Evolutionary conservation across 2,113 vertebrate genomes (phyloP).

Genomic region (Ceyx cyanopectus): DNA sequence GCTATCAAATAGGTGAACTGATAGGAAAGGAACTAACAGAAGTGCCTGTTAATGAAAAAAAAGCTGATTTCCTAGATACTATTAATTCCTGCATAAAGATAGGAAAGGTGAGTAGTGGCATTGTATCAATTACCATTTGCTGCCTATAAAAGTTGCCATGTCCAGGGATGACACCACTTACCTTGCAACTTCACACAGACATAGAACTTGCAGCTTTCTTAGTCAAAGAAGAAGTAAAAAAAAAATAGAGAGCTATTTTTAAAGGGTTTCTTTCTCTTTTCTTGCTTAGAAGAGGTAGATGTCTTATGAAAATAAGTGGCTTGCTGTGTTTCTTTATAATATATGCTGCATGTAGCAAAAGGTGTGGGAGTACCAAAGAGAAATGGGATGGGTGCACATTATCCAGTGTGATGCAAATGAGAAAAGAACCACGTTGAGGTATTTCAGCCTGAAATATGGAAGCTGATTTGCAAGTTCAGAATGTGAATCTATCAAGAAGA

Average conservation of each 20-base stretch:
- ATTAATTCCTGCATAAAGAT: conserved; percentile 94
- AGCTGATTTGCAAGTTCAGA: conserved; percentile 2
- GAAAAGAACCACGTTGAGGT: not conserved
- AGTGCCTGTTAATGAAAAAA: conserved; percentile 97
- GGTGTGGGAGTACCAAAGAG: not conserved
- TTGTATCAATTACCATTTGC: not conserved
- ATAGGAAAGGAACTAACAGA: conserved; percentile 94
- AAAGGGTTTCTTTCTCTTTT: not conserved
- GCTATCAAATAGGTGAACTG: conserved; percentile 93
- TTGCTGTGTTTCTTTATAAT: not conserved
- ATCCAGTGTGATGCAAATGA: not conserved
- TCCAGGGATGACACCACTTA: not conserved
- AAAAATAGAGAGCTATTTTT: not conserved
- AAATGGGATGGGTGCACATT: not conserved
- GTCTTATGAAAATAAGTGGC: not conserved
- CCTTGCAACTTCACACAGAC: not conserved
- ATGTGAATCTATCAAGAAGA: not conserved
- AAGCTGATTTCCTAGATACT: conserved; percentile 93
- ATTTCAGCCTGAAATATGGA: not conserved
- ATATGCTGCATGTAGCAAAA: not conserved
- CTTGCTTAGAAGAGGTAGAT: not conserved
- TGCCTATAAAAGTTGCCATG: not conserved
- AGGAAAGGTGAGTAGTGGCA: conserved; percentile 88
- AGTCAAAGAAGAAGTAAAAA: not conserved
- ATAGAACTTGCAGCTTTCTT: not conserved